These are phyloP conservation scores for Hormaphis cornu DNA, from an alignment of 1,140 invertebrate genomes.

Conservation along the genomic window DNA sequence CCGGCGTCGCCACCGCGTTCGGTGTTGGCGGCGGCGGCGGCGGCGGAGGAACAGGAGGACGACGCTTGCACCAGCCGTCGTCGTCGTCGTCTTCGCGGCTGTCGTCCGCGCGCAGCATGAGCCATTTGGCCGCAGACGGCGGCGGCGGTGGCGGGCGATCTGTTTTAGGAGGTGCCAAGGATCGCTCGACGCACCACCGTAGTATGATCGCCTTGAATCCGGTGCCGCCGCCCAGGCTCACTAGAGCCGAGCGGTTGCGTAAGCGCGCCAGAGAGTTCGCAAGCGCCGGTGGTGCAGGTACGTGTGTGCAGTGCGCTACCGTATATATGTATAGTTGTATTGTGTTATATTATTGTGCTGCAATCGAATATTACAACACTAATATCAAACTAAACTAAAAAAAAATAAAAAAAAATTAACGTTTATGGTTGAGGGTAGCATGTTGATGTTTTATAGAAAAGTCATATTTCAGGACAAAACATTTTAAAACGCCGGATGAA, in stretches of 20 bases:
- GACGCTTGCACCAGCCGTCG: too few relatives aligned
- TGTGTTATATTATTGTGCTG: neutral
- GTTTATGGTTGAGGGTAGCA: too few relatives aligned
- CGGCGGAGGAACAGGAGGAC: constrained; percentile 35
- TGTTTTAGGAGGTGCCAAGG: constrained; percentile 2
- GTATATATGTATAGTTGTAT: neutral
- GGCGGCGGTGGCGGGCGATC: constrained; percentile 24
- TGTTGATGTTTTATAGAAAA: too few relatives aligned
- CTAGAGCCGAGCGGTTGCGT: constrained; percentile 48
- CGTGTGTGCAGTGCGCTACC: neutral
- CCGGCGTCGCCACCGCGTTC: constrained; percentile 47
- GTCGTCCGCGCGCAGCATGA: constrained; percentile 39
- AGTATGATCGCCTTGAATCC: constrained; percentile 46
- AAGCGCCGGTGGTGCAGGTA: constrained; percentile 32
- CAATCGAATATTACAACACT: too few relatives aligned
- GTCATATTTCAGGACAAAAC: too few relatives aligned
- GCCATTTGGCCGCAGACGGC: constrained; percentile 39
- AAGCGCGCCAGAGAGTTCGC: constrained; percentile 46
- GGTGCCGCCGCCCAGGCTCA: constrained; percentile 45
- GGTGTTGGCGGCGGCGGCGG: constrained; percentile 34
- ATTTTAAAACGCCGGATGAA: too few relatives aligned
- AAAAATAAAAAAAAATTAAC: too few relatives aligned
- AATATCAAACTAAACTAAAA: too few relatives aligned
- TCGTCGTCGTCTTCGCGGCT: too few relatives aligned
- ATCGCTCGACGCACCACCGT: constrained; percentile 37